Evolutionary conservation across 2,888 invertebrate species (phyloP).

Genomic region (Leucania comma): DNA sequence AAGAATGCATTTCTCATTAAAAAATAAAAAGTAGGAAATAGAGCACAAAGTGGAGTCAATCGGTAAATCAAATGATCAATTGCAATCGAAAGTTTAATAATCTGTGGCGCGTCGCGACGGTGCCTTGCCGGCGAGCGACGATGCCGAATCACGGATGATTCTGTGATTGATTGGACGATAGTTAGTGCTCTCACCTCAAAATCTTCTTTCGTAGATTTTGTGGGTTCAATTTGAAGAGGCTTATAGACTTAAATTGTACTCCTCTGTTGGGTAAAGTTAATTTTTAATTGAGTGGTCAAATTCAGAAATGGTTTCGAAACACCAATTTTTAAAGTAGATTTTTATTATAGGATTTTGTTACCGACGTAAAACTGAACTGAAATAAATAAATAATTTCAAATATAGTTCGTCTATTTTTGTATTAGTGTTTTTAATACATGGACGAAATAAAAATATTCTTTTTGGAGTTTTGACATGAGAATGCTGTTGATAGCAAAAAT

Average conservation of each 20-base stretch:
- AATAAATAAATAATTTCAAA: neutral
- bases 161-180: slow-evolving; percentile 69
- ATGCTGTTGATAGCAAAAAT: neutral
- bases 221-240: slow-evolving; percentile 35
- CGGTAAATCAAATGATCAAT: slow-evolving; percentile 73
- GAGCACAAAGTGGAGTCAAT: slow-evolving; percentile 58
- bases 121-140: slow-evolving; percentile 43
- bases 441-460: neutral
- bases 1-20: slow-evolving; percentile 70
- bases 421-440: neutral
- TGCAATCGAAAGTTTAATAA: slow-evolving; percentile 69
- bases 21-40: slow-evolving; percentile 72
- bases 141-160: slow-evolving; percentile 62
- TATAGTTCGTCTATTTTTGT: neutral
- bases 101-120: slow-evolving; percentile 65
- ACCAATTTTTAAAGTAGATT: neutral
- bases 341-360: neutral
- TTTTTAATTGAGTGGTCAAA: slow-evolving; percentile 47
- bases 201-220: slow-evolving; percentile 48
- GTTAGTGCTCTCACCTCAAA: slow-evolving; percentile 70
- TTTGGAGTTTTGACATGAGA: neutral
- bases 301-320: slow-evolving; percentile 20
- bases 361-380: neutral
- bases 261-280: slow-evolving; percentile 15
- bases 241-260: slow-evolving; percentile 41